Evolutionary conservation across 2,797 vertebrate species (phyloP).

Genomic region (Macropodus opercularis): DNA sequence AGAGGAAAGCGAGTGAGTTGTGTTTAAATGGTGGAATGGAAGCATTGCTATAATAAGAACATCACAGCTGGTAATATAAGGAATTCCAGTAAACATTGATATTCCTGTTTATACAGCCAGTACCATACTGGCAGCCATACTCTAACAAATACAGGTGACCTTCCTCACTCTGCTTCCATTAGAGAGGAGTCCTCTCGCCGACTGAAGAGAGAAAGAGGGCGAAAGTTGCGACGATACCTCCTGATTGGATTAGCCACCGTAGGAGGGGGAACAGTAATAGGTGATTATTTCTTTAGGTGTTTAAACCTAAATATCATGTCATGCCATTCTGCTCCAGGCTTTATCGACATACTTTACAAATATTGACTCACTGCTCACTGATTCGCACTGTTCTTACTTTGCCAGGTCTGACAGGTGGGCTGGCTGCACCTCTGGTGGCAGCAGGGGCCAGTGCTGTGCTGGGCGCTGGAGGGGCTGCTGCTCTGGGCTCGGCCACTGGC

Average conservation of each 20-base stretch:
- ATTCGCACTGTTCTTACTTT: neutral
- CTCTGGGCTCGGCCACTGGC: constrained; percentile 89
- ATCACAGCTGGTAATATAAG: neutral
- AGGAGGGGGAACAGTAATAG: constrained; percentile 93
- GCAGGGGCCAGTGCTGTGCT: constrained; percentile 90
- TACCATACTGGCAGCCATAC: no score
- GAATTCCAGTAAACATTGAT: neutral
- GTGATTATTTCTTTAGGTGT: constrained; percentile 76
- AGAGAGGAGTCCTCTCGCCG: constrained; percentile 87
- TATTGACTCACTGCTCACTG: neutral
- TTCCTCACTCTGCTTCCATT: constrained; percentile 32
- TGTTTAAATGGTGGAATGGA: neutral
- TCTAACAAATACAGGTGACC: neutral
- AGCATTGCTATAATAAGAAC: neutral
- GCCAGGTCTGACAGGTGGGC: constrained; percentile 92
- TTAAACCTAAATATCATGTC: neutral
- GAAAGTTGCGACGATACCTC: constrained; percentile 89
- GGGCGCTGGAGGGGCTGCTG: constrained; percentile 92
- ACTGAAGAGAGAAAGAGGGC: constrained; percentile 86
- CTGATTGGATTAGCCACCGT: constrained; percentile 94
- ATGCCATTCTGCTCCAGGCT: neutral
- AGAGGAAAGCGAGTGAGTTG: constrained; percentile 91
- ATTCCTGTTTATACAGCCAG: neutral
- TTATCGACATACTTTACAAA: neutral
- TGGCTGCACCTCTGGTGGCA: constrained; percentile 93